phyloP scores from a whole-genome alignment of 2,888 invertebrate species.

The Drosophila merina region DNA sequence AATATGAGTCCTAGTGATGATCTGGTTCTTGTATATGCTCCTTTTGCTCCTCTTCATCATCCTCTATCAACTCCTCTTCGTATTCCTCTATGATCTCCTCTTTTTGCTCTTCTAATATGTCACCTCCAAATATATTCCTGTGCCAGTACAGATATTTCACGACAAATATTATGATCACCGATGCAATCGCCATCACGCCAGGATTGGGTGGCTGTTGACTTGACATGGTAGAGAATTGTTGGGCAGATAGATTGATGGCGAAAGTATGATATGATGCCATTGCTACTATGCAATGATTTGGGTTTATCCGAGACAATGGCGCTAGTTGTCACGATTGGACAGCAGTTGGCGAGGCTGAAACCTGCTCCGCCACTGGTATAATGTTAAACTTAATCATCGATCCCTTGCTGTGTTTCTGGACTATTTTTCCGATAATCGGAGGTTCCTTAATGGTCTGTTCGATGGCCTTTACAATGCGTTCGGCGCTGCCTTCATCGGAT shows the following conservation, averaged over 20 bases:
- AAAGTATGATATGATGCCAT: neutral
- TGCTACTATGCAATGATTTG: slow-evolving; percentile 1
- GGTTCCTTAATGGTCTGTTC: slow-evolving; percentile 85
- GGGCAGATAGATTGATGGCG: slow-evolving; percentile 1
- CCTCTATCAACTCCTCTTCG: no score
- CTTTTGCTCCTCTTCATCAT: no score
- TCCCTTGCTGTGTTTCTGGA: slow-evolving; percentile 88
- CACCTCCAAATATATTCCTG: neutral
- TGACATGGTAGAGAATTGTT: slow-evolving; percentile 31
- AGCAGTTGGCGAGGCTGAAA: neutral
- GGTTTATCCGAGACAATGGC: slow-evolving; percentile 37
- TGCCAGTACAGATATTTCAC: slow-evolving; percentile 57
- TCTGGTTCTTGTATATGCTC: no score
- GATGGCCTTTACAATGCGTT: slow-evolving; percentile 86
- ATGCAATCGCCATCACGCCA: slow-evolving; percentile 14
- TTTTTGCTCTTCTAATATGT: neutral
- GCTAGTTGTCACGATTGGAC: slow-evolving; percentile 63
- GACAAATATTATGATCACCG: slow-evolving; percentile 46
- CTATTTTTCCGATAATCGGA: slow-evolving; percentile 85
- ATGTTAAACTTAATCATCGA: slow-evolving; percentile 87
- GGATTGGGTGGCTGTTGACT: neutral
- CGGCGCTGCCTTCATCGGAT: slow-evolving; percentile 77
- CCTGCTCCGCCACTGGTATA: slow-evolving; percentile 82
- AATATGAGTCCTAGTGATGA: neutral
- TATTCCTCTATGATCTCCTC: no score